phyloP scores from a whole-genome alignment of 1,140 invertebrate genomes.

The Muscidifurax raptorellus region DNA sequence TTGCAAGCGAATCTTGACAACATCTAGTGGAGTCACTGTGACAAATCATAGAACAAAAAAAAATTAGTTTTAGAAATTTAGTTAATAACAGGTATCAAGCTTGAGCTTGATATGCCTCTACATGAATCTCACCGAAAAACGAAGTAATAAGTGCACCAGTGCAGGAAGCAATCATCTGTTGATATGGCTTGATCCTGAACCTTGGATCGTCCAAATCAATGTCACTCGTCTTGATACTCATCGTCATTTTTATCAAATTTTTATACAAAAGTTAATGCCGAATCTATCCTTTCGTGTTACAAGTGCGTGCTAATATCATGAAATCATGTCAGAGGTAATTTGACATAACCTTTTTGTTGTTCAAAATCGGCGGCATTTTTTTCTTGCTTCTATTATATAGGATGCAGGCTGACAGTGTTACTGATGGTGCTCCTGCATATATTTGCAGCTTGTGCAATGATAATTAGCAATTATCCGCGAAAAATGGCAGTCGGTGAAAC shows the following conservation, averaged over 20 bases:
- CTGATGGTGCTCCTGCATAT: background rate
- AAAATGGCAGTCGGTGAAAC: background rate
- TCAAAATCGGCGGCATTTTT: conserved; percentile 31
- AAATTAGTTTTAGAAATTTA: background rate
- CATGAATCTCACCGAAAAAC: conserved; percentile 83
- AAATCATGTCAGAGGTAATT: background rate
- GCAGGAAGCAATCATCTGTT: conserved; percentile 93
- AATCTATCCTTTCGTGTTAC: background rate
- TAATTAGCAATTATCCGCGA: conserved; percentile 10
- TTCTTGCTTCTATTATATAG: background rate
- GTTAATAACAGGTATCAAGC: conserved; percentile 19
- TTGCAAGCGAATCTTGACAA: conserved; percentile 98
- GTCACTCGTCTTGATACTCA: conserved; percentile 43
- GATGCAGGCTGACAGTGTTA: background rate
- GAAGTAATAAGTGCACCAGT: conserved; percentile 93
- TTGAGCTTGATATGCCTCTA: conserved; percentile 21
- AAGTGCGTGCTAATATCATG: background rate
- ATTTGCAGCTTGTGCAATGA: background rate
- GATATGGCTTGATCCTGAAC: conserved; percentile 87
- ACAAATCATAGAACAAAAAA: conserved; percentile 60
- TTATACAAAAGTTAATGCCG: background rate
- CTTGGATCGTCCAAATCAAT: conserved; percentile 81
- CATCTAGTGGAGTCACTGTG: conserved; percentile 98
- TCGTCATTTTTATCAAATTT: conserved; percentile 25
- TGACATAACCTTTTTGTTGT: conserved; percentile 34